These are phyloP conservation scores for Eustalomyia histrio DNA, from an alignment of 2,888 invertebrate species.

Conservation along the genomic window DNA sequence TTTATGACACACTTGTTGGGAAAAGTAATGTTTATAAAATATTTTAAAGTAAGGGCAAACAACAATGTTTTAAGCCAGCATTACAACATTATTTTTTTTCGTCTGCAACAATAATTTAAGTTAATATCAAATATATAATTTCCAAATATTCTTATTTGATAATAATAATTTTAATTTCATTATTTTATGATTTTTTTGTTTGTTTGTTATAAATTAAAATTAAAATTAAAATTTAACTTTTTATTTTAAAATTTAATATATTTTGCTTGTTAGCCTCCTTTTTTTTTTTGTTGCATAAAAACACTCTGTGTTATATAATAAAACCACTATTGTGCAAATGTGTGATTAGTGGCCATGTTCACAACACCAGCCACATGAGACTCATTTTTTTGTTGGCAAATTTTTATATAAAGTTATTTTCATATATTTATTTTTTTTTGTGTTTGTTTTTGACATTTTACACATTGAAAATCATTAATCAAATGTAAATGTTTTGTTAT, in stretches of 20 bases:
- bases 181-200: too few species aligned
- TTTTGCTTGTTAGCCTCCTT: neutral
- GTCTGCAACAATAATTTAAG: too few species aligned
- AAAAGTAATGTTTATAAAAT: neutral
- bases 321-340: constrained; percentile 27
- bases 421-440: constrained; percentile 10
- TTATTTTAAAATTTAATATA: neutral
- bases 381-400: constrained; percentile 3
- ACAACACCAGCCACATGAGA: constrained; percentile 47
- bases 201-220: too few species aligned
- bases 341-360: constrained; percentile 50
- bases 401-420: constrained; percentile 10
- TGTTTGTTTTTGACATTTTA: constrained; percentile 54
- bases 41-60: neutral
- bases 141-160: too few species aligned
- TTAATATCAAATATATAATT: too few species aligned
- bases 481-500: constrained; percentile 31
- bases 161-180: too few species aligned
- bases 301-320: neutral
- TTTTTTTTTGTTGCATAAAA: constrained; percentile 1
- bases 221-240: neutral
- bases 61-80: neutral
- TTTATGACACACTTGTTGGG: constrained; percentile 50
- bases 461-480: constrained; percentile 58
- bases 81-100: too few species aligned